Conservation (phyloP, 2,888 invertebrate species). For the Ophion costatus region DNA sequence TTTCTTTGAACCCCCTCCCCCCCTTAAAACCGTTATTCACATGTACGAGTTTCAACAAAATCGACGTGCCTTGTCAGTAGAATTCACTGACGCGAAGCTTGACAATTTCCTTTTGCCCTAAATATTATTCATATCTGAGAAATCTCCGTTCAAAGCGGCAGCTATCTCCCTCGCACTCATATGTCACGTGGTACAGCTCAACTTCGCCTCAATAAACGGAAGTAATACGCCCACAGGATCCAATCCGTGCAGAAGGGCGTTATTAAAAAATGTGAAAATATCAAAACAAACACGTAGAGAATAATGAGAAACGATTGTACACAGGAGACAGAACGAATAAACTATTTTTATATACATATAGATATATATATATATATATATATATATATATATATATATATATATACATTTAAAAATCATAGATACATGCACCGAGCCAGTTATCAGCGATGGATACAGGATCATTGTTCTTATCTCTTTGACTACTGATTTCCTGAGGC, state of each 20-base stretch:
- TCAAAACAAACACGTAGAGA: background rate
- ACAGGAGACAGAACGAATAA: slow-evolving; percentile 30
- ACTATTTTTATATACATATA: slow-evolving; percentile 9
- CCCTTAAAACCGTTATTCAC: too few species aligned
- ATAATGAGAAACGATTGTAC: slow-evolving; percentile 1
- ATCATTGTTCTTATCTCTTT: background rate
- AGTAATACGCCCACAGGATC: background rate
- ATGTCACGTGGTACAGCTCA: too few species aligned
- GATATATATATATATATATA: slow-evolving; percentile 19
- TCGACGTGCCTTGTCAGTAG: too few species aligned
- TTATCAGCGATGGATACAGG: background rate
- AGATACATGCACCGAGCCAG: slow-evolving; percentile 32
- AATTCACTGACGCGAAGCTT: too few species aligned
- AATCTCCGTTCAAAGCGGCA: too few species aligned
- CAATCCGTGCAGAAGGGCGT: background rate
- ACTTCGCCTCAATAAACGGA: too few species aligned
- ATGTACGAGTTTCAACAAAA: too few species aligned
- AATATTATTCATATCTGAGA: too few species aligned
- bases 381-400: too few species aligned
- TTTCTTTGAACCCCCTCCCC: too few species aligned
- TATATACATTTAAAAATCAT: slow-evolving; percentile 48
- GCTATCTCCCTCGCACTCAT: too few species aligned
- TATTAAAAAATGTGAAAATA: background rate
- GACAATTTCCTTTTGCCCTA: too few species aligned
- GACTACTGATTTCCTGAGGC: slow-evolving; percentile 3